phyloP scores from a whole-genome alignment of 2,113 vertebrate species.

The Eolophus roseicapilla region DNA sequence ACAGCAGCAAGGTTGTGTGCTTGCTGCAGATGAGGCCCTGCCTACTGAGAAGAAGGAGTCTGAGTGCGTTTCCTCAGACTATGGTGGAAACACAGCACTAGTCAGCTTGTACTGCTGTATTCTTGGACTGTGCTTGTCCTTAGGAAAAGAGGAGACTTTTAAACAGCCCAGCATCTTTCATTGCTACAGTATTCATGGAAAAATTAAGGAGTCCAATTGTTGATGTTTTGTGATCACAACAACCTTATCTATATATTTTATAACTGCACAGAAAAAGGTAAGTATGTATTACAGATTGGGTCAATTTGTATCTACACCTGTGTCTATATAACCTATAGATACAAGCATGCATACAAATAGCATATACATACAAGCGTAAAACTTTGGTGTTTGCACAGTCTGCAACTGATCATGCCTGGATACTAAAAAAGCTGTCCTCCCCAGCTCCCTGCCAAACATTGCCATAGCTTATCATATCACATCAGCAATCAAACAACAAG shows the following conservation, averaged over 20 bases:
- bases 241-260: not conserved
- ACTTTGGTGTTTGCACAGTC: not conserved
- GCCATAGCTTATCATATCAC: not conserved
- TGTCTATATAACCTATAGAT: not conserved
- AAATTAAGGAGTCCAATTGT: not conserved
- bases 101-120: not conserved
- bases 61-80: not conserved
- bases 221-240: not conserved
- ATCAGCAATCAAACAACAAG: not conserved
- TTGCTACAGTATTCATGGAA: not conserved
- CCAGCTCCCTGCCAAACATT: not conserved
- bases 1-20: not conserved
- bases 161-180: not conserved
- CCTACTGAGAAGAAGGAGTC: not conserved
- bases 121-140: not conserved
- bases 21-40: not conserved
- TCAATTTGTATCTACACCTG: not conserved
- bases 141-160: not conserved
- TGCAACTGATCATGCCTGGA: not conserved
- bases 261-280: not conserved
- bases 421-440: not conserved
- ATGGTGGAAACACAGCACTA: not conserved
- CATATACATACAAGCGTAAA: not conserved
- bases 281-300: not conserved
- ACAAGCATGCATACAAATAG: not conserved